Base-by-base conservation (phyloP, 2,797 vertebrate genomes). In the Lates japonicus region DNA sequence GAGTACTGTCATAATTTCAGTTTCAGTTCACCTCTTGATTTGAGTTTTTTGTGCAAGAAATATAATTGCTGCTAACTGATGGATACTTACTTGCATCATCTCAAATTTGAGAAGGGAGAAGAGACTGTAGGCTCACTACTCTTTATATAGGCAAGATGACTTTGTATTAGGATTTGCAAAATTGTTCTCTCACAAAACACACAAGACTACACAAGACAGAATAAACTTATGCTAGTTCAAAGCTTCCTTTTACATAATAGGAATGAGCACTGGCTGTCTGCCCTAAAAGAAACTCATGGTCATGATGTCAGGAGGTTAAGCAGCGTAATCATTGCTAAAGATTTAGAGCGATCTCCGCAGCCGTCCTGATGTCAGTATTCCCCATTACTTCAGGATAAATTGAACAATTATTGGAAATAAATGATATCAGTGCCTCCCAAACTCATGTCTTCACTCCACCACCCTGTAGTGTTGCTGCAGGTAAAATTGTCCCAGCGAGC, bases 401-500 rank as follows among this genome's bases (percentile, higher is more conserved):
- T 59, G 17, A 68, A 44, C 33, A 60, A 59, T 41, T 25, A 16
- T 29, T 2, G 14, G 14, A 33, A 22, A 42, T 0, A 17, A 41
- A 25, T 7, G 3, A 31, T 39, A 54, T 42, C 14, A 8, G 7
- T 7, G 11, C 19, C 35, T 54, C 51, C 22, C 19, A 16, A 19
- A 33, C 51, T 54, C 17, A n/a, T n/a, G n/a, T n/a, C 14, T 20
- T 11, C 19, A 31, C 54, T 29, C 35, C 0, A 16, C 39, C 35
- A 14, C 49, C 42, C 37, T 14, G 55, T 19, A 48, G 44, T 67
- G 35, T 22, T 63, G 64, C 42, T 37, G 22, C 41, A 42, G 41
- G 51, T 33, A 37, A 37, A 80, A 51, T 49, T 49, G 19, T 72
- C 17, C 17, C 2, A 9, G 42, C 6, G 42, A 75, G 79, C 48